Evolutionary conservation across 2,888 invertebrate species (phyloP), one percentile per base, ranked within the genome.

Genomic region (Agonopterix subpropinquella): DNA sequence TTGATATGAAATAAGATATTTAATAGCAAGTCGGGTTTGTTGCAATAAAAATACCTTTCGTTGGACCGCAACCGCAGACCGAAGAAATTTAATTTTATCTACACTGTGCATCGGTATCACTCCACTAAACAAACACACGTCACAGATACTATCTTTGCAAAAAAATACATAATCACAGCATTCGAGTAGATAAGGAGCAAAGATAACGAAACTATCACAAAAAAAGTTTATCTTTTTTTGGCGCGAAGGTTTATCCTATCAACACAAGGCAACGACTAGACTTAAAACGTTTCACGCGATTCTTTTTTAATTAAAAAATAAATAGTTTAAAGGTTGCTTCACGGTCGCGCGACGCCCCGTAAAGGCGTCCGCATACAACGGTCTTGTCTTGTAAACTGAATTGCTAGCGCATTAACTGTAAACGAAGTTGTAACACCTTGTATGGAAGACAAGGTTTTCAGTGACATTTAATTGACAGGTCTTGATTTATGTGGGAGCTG

Each of bases 61-160:
- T 67, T 56, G 58, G 56, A 68, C 68, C 69, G 57, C 70, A 70
- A 79, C 82, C 80, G 64, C 83, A 79, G 73, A 73, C 71, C 73
- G 55, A 70, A 69, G 73, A 75, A 77, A 77, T 69, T 56, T 52
- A 56, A 62, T 54, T 66, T 74, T 76, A 80, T 79, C 75, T 70
- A 59, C 67, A 73, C 77, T 70, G 13, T 13, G 68, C 73, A 77
- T 69, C 68, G 57, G 13, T 74, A 77, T 69, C 74, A 72, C 73
- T 72, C 66, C 74, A 78, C 77, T 69, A 74, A 76, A 76, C 76
- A 82, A 83, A 80, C 72, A 73, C 62, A 70, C 70, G 71, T 70
- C 67, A 69, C 51, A 52, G 46, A 52, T 52, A 52, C 53, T 51
- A 61, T 67, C 58, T 65, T 52, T 53, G 59, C 55, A 60, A 59